phyloP scores from a whole-genome alignment of 2,113 vertebrate species.

The Pseudois nayaur region DNA sequence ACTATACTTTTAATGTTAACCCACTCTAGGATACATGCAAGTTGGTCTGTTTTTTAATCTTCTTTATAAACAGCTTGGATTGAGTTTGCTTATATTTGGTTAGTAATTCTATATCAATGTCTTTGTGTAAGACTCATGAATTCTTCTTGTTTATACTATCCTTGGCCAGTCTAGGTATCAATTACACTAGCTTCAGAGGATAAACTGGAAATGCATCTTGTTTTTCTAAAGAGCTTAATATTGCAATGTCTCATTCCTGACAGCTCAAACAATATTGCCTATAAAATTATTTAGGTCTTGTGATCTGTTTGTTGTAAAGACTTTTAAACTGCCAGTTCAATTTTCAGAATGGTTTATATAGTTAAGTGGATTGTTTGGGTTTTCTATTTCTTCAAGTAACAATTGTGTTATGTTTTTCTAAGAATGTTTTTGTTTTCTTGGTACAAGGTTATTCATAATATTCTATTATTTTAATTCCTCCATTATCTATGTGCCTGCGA shows the following conservation, averaged over 20 bases:
- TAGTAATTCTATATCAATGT: not conserved
- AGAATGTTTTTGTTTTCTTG: not conserved
- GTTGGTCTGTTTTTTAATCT: not conserved
- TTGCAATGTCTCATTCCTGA: not conserved
- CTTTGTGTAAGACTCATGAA: not conserved
- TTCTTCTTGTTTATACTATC: not conserved
- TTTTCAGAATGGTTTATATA: not conserved
- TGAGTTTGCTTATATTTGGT: not conserved
- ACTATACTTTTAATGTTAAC: not conserved
- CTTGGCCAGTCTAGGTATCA: not conserved
- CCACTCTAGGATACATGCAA: not conserved
- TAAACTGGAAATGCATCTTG: not conserved
- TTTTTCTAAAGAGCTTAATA: not conserved
- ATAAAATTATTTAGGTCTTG: not conserved
- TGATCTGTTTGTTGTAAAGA: not conserved
- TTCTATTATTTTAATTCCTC: not conserved
- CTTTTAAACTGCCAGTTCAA: not conserved
- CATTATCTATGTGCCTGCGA: not conserved
- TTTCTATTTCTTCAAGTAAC: not conserved
- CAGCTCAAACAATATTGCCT: not conserved
- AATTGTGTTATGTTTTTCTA: not conserved
- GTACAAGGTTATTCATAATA: not conserved
- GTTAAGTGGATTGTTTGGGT: not conserved
- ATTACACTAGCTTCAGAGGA: not conserved
- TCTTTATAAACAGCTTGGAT: not conserved